Evolutionary conservation across 2,797 vertebrate genomes (phyloP).

Genomic region (Scleropages formosus): DNA sequence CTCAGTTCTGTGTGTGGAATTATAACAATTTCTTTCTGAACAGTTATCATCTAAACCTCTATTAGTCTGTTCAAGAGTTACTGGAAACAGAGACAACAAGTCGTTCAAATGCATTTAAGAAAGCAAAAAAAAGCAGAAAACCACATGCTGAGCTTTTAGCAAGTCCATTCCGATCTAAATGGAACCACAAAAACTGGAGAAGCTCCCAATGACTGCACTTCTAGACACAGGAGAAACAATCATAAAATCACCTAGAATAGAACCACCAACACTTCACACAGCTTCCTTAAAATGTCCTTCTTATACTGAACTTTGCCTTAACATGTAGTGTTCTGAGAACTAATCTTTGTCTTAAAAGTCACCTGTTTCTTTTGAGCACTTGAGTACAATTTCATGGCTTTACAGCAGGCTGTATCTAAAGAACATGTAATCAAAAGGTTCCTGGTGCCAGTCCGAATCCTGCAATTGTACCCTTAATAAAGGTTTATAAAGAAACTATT

Average conservation of each 20-base stretch:
- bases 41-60: background rate
- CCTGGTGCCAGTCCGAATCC: no score
- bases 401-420: background rate
- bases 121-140: background rate
- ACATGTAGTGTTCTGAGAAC: background rate
- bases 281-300: background rate
- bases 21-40: background rate
- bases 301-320: background rate
- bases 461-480: no score
- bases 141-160: slow-evolving; percentile 8
- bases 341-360: background rate
- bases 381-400: background rate
- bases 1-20: background rate
- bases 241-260: background rate
- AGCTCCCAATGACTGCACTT: background rate
- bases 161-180: background rate
- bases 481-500: no score
- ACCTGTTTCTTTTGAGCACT: background rate
- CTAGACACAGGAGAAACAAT: background rate
- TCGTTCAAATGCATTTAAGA: background rate
- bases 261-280: background rate
- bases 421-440: background rate
- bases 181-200: background rate
- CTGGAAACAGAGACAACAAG: background rate
- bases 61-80: background rate